Base-by-base conservation (phyloP, 1,140 invertebrate genomes). In the Nasonia vitripennis region DNA sequence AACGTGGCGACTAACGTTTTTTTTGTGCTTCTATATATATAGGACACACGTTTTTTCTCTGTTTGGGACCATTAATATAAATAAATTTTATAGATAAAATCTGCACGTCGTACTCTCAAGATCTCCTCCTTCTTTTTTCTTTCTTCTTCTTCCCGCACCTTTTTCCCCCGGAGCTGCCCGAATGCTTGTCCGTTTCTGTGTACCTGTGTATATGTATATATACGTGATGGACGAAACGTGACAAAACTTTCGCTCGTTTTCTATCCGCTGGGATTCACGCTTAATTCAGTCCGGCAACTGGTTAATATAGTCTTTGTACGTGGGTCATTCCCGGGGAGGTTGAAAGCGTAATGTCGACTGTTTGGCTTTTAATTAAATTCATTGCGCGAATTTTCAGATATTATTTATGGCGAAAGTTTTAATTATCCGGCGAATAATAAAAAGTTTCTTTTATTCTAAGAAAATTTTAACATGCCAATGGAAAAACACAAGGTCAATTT, bases 221-320 rank as follows among this genome's bases (percentile, higher is more conserved):
- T 34, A 78, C 0, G 12, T 0, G 17, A 14, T 1, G n/a, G 14
- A 17, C 11, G 7, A 10, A 78, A 78, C 77, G 77, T 78, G 77
- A 78, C 77, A 78, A 67, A 78, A 67, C 48, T 78, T 78, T 17
- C 5, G 12, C 51, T 31, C 9, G 23, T 67, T 78, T 77, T 48
- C 74, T 17, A 48, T 77, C 74, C 77, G 12, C 77, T 31, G 51
- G 51, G 77, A 67, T 78, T 78, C 77, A 17, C 37, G 31, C 27
- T 62, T 78, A 67, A 78, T 78, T 34, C 55, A 67, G 27, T 20
- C 77, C 77, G 23, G 31, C 20, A 74, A 74, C 45, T 77, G 74
- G 17, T 77, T 77, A 77, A 77, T 62, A 62, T 77, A 77, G 74
- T 77, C 74, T 51, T 51, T 77, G 14, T n/a, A 77, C 74, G 74